These are phyloP conservation scores for Neopipo cinnamomea DNA, from an alignment of 2,113 vertebrate genomes.

Conservation along the genomic window DNA sequence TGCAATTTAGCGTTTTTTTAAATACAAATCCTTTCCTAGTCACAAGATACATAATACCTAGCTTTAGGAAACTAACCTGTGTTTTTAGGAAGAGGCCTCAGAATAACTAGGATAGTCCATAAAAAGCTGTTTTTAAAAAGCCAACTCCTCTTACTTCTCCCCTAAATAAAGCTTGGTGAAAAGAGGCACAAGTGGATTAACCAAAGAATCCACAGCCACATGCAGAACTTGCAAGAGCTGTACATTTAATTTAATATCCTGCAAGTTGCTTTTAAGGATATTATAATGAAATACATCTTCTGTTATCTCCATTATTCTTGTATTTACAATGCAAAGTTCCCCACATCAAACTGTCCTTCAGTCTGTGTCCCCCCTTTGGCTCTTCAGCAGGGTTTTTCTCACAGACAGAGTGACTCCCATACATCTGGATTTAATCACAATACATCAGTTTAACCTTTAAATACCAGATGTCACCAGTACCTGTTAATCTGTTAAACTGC, in stretches of 20 bases:
- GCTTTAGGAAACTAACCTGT: neutral
- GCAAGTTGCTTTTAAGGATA: neutral
- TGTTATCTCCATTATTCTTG: neutral
- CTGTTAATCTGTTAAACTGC: slow-evolving; percentile 50
- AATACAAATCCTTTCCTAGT: neutral
- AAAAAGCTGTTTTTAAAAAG: neutral
- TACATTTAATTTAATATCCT: neutral
- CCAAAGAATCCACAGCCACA: neutral
- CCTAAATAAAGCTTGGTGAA: neutral
- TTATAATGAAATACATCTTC: neutral
- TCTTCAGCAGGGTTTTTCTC: neutral
- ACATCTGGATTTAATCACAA: slow-evolving; percentile 43
- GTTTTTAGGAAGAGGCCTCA: neutral
- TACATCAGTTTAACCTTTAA: slow-evolving; percentile 17
- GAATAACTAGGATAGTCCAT: neutral
- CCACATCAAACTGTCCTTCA: neutral
- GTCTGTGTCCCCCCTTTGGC: neutral
- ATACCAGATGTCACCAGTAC: slow-evolving; percentile 56
- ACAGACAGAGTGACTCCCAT: slow-evolving; percentile 30
- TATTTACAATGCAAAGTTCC: neutral
- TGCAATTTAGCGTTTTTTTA: neutral
- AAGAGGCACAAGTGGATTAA: neutral
- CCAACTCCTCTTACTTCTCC: neutral
- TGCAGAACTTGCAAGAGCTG: neutral
- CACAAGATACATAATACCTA: neutral